phyloP scores from a whole-genome alignment of 2,888 invertebrate genomes.

The Tyria jacobaeae region DNA sequence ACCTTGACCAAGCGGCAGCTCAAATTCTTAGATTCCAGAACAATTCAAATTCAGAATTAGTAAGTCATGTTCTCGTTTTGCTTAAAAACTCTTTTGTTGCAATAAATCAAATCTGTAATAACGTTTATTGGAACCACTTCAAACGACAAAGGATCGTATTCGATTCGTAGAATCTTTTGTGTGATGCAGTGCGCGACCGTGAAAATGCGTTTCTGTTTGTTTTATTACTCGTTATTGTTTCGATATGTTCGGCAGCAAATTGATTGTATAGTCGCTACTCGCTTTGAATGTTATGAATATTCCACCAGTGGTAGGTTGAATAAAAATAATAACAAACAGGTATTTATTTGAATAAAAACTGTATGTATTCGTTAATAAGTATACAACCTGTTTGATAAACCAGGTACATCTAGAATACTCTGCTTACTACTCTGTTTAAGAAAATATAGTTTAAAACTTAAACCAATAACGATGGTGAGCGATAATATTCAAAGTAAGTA shows the following conservation, averaged over 20 bases:
- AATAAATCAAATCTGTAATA: background rate
- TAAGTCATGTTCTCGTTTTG: too few species aligned
- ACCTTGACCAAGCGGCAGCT: too few species aligned
- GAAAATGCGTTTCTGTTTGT: background rate
- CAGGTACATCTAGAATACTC: too few species aligned
- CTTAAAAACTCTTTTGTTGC: background rate
- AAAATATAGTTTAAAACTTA: too few species aligned
- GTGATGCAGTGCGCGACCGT: background rate
- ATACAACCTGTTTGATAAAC: background rate
- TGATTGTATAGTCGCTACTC: background rate
- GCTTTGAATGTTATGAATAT: background rate
- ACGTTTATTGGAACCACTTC: background rate
- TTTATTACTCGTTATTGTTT: background rate
- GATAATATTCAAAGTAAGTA: too few species aligned
- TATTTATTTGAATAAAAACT: background rate
- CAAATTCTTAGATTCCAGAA: too few species aligned
- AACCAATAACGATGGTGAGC: too few species aligned
- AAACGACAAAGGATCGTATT: background rate
- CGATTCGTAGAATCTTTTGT: background rate
- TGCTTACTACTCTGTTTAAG: too few species aligned
- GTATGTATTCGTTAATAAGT: background rate
- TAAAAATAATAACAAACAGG: background rate
- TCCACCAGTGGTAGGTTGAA: background rate
- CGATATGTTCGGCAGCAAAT: background rate
- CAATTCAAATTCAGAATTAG: too few species aligned